phyloP scores from a whole-genome alignment of 2,797 vertebrate genomes.

The Sebastes wilsoni region DNA sequence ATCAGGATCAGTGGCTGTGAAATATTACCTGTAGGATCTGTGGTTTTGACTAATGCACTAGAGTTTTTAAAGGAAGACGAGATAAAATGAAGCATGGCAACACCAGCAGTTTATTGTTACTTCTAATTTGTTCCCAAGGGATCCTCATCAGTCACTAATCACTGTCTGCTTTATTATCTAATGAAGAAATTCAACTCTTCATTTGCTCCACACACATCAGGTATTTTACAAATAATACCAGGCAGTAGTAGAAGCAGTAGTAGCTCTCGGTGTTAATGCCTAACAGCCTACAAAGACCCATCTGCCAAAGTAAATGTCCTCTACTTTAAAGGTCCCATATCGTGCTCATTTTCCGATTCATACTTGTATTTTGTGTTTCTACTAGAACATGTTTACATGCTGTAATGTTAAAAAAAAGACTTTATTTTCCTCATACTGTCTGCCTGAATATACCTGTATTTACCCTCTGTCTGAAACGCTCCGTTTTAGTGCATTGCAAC shows the following conservation, averaged over 20 bases:
- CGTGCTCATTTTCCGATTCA: too few relatives aligned
- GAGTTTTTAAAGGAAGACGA: neutral
- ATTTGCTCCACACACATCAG: neutral
- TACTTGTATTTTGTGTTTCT: too few relatives aligned
- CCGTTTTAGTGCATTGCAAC: too few relatives aligned
- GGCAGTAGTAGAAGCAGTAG: neutral
- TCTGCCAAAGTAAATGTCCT: conserved; percentile 6
- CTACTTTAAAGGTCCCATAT: neutral
- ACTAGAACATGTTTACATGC: too few relatives aligned
- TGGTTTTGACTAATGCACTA: neutral
- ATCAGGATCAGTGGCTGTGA: conserved; percentile 4
- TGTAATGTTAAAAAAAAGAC: too few relatives aligned
- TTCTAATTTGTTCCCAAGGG: conserved; percentile 14
- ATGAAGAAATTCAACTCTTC: neutral
- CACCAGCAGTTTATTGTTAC: conserved; percentile 1
- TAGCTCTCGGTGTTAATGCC: neutral
- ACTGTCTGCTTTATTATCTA: neutral
- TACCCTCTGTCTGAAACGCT: too few relatives aligned
- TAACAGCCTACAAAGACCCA: neutral
- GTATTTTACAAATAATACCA: neutral
- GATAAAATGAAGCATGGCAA: neutral
- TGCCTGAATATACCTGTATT: too few relatives aligned
- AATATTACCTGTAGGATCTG: conserved; percentile 9
- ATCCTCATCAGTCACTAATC: neutral
- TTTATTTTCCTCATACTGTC: too few relatives aligned